Evolutionary conservation across 2,888 invertebrate genomes (phyloP).

Genomic region (Beris morrisii): DNA sequence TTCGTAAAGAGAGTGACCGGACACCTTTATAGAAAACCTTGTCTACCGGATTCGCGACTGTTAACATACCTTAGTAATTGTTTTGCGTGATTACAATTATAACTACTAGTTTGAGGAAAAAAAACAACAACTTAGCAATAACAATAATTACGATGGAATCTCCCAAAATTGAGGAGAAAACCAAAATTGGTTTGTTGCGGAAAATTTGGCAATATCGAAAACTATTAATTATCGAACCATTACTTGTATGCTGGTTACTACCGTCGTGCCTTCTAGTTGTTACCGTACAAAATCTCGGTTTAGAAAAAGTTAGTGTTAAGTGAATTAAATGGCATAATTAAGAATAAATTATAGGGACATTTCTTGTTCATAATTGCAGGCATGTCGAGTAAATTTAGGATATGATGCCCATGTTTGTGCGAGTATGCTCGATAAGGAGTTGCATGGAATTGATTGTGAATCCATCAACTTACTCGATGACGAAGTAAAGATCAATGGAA

Average conservation of each 20-base stretch:
- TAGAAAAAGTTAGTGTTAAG: conserved; percentile 28
- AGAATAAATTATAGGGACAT: not conserved
- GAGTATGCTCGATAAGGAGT: conserved; percentile 26
- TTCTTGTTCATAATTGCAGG: conserved; percentile 13
- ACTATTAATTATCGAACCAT: conserved; percentile 27
- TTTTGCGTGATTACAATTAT: too few relatives aligned
- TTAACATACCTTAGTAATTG: too few relatives aligned
- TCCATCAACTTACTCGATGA: not conserved
- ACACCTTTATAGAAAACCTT: too few relatives aligned
- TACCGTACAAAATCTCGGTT: conserved; percentile 27
- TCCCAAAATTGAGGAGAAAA: conserved; percentile 4
- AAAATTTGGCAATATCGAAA: conserved; percentile 27
- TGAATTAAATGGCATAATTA: not conserved
- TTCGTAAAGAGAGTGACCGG: too few relatives aligned
- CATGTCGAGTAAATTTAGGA: conserved; percentile 30
- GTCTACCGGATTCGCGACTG: too few relatives aligned
- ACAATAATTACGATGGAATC: conserved; percentile 9
- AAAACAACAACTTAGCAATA: not conserved
- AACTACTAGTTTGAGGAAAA: not conserved
- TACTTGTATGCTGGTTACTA: conserved; percentile 23
- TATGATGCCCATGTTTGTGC: conserved; percentile 11
- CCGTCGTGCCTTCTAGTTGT: conserved; percentile 20
- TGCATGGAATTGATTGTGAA: conserved; percentile 17
- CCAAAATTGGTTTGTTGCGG: not conserved
- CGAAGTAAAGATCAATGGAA: not conserved